Evolutionary conservation across 2,113 vertebrate genomes (phyloP).

Genomic region (Nesogale talazaci): DNA sequence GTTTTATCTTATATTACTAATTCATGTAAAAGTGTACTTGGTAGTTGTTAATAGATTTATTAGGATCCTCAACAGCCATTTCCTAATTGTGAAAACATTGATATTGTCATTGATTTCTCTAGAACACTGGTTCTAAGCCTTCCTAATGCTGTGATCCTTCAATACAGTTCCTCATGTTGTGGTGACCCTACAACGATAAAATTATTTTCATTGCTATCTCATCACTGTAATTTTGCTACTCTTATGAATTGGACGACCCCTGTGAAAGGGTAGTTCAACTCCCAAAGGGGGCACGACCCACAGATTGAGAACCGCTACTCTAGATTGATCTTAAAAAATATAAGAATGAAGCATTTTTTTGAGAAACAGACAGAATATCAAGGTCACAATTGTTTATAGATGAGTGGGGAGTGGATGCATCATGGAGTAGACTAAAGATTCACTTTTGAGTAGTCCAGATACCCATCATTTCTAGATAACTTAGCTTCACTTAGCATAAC

Average conservation of each 20-base stretch:
- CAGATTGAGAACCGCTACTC: no score
- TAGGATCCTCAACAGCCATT: not conserved
- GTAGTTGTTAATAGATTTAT: not conserved
- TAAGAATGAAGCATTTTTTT: not conserved
- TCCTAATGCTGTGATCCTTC: no score
- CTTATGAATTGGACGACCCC: no score
- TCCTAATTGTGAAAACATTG: not conserved
- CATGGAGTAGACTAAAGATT: not conserved
- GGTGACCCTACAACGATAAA: no score
- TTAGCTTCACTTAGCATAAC: not conserved
- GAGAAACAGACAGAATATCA: not conserved
- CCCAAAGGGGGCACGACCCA: no score
- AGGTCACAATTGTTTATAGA: not conserved
- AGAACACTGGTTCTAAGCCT: no score
- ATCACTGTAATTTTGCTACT: no score
- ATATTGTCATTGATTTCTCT: not conserved
- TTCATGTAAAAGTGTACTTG: not conserved
- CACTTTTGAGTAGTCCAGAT: not conserved
- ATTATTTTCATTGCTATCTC: no score
- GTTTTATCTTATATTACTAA: not conserved
- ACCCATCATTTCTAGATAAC: not conserved
- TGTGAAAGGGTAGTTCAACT: no score
- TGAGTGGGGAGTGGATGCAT: not conserved
- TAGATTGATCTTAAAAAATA: not conserved
- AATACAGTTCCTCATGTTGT: no score